phyloP scores from a whole-genome alignment of 1,140 invertebrate species.

The Cheumatopsyche charites region DNA sequence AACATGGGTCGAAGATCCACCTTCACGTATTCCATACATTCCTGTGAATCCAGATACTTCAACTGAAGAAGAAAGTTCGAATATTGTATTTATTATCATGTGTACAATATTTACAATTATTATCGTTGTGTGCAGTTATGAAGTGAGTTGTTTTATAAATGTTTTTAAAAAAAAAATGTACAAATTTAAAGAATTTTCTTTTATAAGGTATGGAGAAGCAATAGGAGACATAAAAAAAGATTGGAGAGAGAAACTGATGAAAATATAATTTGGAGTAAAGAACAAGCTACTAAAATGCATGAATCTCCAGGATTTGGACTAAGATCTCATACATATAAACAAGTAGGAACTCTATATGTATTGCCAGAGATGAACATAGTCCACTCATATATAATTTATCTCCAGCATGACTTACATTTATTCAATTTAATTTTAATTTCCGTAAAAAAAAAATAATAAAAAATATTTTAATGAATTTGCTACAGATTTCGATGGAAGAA shows the following conservation, averaged over 20 bases:
- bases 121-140: slow-evolving; percentile 67
- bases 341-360: slow-evolving; percentile 49
- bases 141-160: slow-evolving; percentile 54
- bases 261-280: slow-evolving; percentile 69
- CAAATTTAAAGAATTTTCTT: slow-evolving; percentile 13
- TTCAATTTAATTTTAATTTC: neutral
- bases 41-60: slow-evolving; percentile 73
- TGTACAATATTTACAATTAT: slow-evolving; percentile 72
- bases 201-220: slow-evolving; percentile 64
- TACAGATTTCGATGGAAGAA: slow-evolving; percentile 54
- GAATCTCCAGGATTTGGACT: slow-evolving; percentile 59
- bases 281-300: slow-evolving; percentile 68
- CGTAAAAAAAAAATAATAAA: no score
- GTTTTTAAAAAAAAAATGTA: neutral
- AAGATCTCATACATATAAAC: slow-evolving; percentile 53
- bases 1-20: slow-evolving; percentile 81
- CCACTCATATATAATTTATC: no score
- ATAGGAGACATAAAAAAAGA: slow-evolving; percentile 69
- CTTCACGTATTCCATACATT: slow-evolving; percentile 73
- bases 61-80: slow-evolving; percentile 76
- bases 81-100: slow-evolving; percentile 75
- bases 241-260: slow-evolving; percentile 73
- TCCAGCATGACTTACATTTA: neutral
- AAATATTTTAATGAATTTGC: no score
- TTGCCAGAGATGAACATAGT: no score